phyloP scores from a whole-genome alignment of 64 coral and sea anemone genomes.

The Actinia equina region DNA sequence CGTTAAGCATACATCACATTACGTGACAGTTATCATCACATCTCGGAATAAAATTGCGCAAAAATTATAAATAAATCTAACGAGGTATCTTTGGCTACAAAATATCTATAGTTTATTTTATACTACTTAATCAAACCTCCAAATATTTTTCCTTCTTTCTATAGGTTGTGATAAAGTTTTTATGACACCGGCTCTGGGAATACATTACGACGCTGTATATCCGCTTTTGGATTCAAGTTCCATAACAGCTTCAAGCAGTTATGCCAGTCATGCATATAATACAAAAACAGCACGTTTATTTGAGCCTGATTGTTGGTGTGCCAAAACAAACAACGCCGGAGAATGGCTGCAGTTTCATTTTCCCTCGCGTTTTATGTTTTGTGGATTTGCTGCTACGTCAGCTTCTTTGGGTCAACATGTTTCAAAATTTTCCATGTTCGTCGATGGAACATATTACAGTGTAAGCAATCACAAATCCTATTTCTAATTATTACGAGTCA shows the following conservation, averaged over 20 bases:
- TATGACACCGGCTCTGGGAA: not conserved
- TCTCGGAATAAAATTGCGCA: too few relatives aligned
- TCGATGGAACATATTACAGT: not conserved
- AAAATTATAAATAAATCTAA: too few relatives aligned
- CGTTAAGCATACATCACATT: too few relatives aligned
- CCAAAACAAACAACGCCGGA: not conserved
- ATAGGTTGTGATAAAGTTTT: not conserved
- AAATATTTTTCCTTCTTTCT: not conserved
- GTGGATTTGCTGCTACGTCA: not conserved
- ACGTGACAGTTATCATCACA: too few relatives aligned
- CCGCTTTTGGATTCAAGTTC: not conserved
- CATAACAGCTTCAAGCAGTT: not conserved
- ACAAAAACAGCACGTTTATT: not conserved
- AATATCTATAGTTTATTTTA: too few relatives aligned
- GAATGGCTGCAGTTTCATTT: not conserved
- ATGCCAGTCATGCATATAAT: not conserved
- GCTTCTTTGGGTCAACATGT: not conserved
- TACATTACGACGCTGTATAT: not conserved
- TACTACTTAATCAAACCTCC: too few relatives aligned
- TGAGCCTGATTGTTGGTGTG: not conserved
- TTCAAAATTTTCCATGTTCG: not conserved
- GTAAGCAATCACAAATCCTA: not conserved
- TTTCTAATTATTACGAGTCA: too few relatives aligned
- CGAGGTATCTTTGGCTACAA: too few relatives aligned
- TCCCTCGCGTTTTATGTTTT: not conserved